phyloP scores from a whole-genome alignment of 2,113 vertebrate genomes.

The Archocentrus centrarchus region DNA sequence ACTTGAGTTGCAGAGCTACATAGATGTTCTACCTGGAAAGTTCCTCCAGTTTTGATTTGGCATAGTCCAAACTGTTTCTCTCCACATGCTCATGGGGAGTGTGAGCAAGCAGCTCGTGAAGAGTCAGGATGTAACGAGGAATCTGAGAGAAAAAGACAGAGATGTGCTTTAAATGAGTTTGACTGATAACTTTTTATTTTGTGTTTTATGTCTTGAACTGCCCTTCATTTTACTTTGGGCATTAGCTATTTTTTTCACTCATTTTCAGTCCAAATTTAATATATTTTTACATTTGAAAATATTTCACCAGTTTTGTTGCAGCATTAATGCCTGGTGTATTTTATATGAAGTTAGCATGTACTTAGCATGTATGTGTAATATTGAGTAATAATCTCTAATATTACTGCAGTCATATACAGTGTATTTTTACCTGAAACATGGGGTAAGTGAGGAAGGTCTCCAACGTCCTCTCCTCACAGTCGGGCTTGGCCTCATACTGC shows the following conservation, averaged over 20 bases:
- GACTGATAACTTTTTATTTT: neutral
- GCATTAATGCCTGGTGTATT: neutral
- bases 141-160: slow-evolving; percentile 80
- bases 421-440: slow-evolving; percentile 87
- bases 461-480: slow-evolving; percentile 96
- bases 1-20: neutral
- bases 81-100: slow-evolving; percentile 97
- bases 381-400: neutral
- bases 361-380: neutral
- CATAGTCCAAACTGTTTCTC: slow-evolving; percentile 96
- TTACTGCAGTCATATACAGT: neutral
- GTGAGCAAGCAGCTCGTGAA: slow-evolving; percentile 96
- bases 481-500: slow-evolving; percentile 96
- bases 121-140: slow-evolving; percentile 95
- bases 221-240: no score
- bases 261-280: neutral
- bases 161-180: neutral
- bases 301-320: neutral
- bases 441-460: slow-evolving; percentile 99
- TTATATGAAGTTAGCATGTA: neutral
- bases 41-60: slow-evolving; percentile 97
- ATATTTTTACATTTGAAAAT: neutral
- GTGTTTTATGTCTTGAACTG: neutral
- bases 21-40: slow-evolving; percentile 88
- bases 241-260: no score